Percentiles rank a stretch among this genome's conserved stretches.
Conservation (phyloP, 2,888 invertebrate genomes). For the Melipona bicolor region DNA sequence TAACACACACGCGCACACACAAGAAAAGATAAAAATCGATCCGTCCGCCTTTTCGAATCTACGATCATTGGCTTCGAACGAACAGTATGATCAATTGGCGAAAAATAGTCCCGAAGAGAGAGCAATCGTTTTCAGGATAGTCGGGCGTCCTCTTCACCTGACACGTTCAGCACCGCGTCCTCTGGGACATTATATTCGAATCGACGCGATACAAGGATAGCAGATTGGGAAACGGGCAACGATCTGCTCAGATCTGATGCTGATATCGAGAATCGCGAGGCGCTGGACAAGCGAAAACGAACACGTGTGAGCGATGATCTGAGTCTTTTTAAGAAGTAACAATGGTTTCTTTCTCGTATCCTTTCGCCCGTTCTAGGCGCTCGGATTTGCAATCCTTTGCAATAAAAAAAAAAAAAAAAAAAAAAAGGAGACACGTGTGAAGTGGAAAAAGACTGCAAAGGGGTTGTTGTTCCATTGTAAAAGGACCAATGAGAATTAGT, state of each 20-base stretch:
- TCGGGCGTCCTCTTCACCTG: not conserved
- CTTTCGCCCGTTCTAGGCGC: not conserved
- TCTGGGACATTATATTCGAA: conserved; percentile 18
- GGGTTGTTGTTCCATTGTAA: not conserved
- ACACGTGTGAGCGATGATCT: conserved; percentile 32
- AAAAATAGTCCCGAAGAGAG: conserved; percentile 38
- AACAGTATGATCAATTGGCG: conserved; percentile 11
- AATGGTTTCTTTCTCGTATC: not conserved
- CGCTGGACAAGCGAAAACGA: not conserved
- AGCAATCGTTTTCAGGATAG: conserved; percentile 44
- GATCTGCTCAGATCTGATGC: conserved; percentile 2
- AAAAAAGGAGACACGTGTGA: not conserved
- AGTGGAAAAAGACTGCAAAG: not conserved
- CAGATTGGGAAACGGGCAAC: not conserved
- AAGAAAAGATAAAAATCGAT: not conserved
- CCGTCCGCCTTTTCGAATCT: conserved; percentile 6
- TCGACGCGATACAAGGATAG: conserved; percentile 2
- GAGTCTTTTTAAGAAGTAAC: conserved; percentile 12
- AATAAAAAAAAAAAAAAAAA: not conserved
- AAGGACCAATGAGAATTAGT: not conserved
- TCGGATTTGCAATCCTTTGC: not conserved
- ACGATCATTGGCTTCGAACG: conserved; percentile 28
- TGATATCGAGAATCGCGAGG: conserved; percentile 19
- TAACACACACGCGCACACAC: not conserved
- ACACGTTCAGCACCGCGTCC: not conserved